Evolutionary conservation across 2,888 invertebrate species (phyloP), one percentile per base, ranked within the genome.

Genomic region (Automeris io): DNA sequence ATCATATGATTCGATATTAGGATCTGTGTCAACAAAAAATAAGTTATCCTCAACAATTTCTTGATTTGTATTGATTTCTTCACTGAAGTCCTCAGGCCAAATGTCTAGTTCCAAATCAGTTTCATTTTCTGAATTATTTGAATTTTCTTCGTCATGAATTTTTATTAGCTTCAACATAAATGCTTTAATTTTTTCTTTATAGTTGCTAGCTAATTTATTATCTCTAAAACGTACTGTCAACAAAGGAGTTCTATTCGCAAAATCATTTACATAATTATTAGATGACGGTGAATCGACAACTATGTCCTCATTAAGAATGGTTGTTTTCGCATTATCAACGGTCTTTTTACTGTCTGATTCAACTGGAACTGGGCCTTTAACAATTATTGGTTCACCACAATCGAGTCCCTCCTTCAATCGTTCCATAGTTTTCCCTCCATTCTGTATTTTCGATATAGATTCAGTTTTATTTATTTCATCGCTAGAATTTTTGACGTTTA

Each of bases 151-250:
- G 41, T 70, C 61, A 61, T 73, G 65, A 40, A 74, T 44, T 61
- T 76, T 78, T 54, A 88, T 63, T 43, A 79, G 59, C 49, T 75
- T 61, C 33, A 83, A 56, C 60, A 89, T 68, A 58, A 88, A 88
- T 32, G 70, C 68, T 45, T 87, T 77, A 33, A 90, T 64, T 51
- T 78, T 70, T 19, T 70, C 56, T 55, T 85, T 88, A 54, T 87
- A 89, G 24, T 51, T 60, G 38, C 71, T 74, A 1, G 87, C 83
- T 43, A 82, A 51, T 42, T 65, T 70, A 45, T 68, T 73, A 45
- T 87, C 79, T 44, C 64, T 76, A 55, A 89, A 89, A 13, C 65
- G 71, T 6, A 89, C 74, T 31, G 75, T 74, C 18, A 88, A 68
- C 42, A 80, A 49, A 3, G 87, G 86, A 22, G 66, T 72, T 35